Evolutionary conservation across 2,113 vertebrate genomes (phyloP), one percentile per base, ranked within the genome.

Genomic region (Dermatemys mawii): DNA sequence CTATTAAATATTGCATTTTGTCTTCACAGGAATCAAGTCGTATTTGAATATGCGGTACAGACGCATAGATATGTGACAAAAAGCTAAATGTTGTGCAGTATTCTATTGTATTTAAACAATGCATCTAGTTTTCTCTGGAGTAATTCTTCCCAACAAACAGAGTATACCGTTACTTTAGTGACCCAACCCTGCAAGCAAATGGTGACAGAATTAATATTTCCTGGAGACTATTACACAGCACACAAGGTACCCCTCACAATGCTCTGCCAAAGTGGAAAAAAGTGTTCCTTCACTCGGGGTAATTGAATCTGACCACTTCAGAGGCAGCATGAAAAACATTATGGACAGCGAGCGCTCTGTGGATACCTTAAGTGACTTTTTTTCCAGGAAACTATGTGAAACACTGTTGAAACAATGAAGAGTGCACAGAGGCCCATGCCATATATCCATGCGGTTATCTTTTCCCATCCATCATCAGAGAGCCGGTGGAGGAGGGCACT

Each of bases 341-440:
- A 13, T 0, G 32, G 41, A 76, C n/a, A 26, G 3, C 14, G 44
- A 53, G 5, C 27, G 24, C 29, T 51, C 26, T 0, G 4, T 17
- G 0, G 24, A 11, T 97, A 99, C 99, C 99, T 99, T 94, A 99
- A 97, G 98, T 99, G 99, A 92, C 99, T 99, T 98, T 99, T 99
- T 93, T 99, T 99, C 99, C 99, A 99, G 41, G 99, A 98, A 83
- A 99, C 97, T 5, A 99, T 99, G 75, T 99, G 99, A 91, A 99
- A 99, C 11, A 99, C 98, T 0, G 99, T 99, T 96, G 99, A 99
- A 87, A 99, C 98, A 3, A 99, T 98, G 98, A 99, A 99, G 95
- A 99, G 99, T 0, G 98, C 99, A 0, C 99, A 99, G 93, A 99
- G 98, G 80, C 99, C 99, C 98, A 99, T 86, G 11, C 99, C 99